phyloP scores from a whole-genome alignment of 2,797 vertebrate genomes.

The Sphenopsis melanotis region DNA sequence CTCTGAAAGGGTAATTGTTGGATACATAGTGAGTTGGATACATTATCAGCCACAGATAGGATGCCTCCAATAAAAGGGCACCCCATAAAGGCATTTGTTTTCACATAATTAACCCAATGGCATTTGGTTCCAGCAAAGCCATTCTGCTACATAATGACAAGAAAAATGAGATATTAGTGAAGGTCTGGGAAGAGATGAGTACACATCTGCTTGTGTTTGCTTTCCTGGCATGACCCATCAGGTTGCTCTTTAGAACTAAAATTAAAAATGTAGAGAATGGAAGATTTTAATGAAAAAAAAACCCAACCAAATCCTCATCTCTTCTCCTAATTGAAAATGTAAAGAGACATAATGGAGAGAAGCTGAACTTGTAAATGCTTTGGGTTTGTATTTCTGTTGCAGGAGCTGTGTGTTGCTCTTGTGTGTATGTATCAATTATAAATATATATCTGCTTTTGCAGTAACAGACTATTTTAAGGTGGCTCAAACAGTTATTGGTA shows the following conservation, averaged over 20 bases:
- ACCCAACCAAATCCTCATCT: not conserved
- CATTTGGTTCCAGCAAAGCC: conserved; percentile 8
- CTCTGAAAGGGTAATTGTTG: not conserved
- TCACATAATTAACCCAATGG: conserved; percentile 30
- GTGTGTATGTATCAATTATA: not conserved
- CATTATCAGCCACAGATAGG: not conserved
- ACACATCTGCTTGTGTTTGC: conserved; percentile 31
- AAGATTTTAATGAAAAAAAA: not conserved
- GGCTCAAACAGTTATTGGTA: conserved; percentile 33
- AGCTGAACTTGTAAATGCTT: conserved; percentile 2
- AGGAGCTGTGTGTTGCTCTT: not conserved
- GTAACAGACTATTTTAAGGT: conserved; percentile 40
- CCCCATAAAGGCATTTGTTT: not conserved
- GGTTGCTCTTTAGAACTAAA: not conserved
- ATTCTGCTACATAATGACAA: conserved; percentile 20
- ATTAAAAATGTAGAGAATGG: not conserved
- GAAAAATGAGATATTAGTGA: conserved; percentile 5
- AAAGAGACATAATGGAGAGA: not conserved
- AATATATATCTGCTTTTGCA: conserved; percentile 5
- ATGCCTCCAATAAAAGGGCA: not conserved
- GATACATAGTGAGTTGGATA: not conserved
- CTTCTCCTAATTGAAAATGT: not conserved
- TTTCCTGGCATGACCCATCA: conserved; percentile 6
- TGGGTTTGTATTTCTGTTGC: not conserved
- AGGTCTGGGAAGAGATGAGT: not conserved